Evolutionary conservation across 1,140 invertebrate species (phyloP), one percentile per base, ranked within the genome.

Genomic region (Heterodera schachtii): DNA sequence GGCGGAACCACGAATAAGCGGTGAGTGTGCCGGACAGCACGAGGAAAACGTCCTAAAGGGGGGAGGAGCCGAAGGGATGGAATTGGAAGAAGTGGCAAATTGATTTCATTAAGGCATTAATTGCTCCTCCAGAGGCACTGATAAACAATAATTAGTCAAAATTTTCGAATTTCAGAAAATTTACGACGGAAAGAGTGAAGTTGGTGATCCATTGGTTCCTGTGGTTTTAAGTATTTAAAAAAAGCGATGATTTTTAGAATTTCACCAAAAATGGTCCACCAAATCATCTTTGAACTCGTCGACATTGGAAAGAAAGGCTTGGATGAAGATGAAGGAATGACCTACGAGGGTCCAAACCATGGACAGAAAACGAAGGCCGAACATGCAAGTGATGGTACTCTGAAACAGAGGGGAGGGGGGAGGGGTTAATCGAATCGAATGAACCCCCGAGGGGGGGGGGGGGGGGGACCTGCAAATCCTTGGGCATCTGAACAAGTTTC

Each of bases 271-370:
- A 64, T 89, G 86, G 79, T 90, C 81, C 3, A 89, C 89, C 70
- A 89, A 77, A 64, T 90, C 87, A 69, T 84, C 81, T 70, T 89
- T 89, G 75, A 81, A 90, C 5, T 89, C 87, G 64, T 89, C 87
- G 31, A 89, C 87, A 79, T 89, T 89, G 67, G 84, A 80, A 13
- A 89, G 60, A 78, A 90, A 89, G 21, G 89, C 88, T 78, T 89
- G 88, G 11, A 90, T 84, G 73, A 89, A 89, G 69, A 89, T 90
- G 78, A 89, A 89, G n/a, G 89, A 90, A 78, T 89, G 88, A 9
- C 88, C 88, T 60, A 89, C 60, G 4, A 89, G 74, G 3, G 88
- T 89, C 88, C 88, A 89, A 46, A 85, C 88, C 86, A 90, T 90
- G 21, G 88, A 84, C 7, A 88, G 69, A 69, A 89, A 89, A 41